Conservation (phyloP, 1,140 invertebrate genomes). For the Bombus picipes region DNA sequence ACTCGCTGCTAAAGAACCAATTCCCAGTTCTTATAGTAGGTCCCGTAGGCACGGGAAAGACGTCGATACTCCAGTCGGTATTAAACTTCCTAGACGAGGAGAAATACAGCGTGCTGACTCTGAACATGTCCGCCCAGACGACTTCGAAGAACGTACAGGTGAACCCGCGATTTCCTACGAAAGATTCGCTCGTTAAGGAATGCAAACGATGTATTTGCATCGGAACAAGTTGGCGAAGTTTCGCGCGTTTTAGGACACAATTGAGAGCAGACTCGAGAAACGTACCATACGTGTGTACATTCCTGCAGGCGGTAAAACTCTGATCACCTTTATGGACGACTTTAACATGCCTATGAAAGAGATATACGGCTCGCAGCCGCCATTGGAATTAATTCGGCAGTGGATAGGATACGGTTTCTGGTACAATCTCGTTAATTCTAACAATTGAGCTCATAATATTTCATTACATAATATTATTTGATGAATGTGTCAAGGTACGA, state of each 20-base stretch:
- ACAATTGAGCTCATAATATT: neutral
- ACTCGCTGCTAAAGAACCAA: conserved; percentile 84
- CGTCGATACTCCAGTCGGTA: conserved; percentile 88
- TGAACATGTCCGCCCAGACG: conserved; percentile 94
- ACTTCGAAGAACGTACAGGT: conserved; percentile 88
- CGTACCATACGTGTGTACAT: conserved; percentile 91
- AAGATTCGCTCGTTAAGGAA: neutral
- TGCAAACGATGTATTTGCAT: conserved; percentile 28
- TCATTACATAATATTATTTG: neutral
- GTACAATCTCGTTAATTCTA: conserved; percentile 68
- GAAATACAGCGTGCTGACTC: conserved; percentile 87
- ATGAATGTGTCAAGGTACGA: conserved; percentile 84
- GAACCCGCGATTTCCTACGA: neutral
- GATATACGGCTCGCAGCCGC: conserved; percentile 92
- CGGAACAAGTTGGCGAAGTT: neutral
- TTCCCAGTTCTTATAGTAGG: conserved; percentile 90
- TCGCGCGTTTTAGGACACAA: conserved; percentile 83
- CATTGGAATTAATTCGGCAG: conserved; percentile 91
- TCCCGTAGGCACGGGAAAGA: conserved; percentile 92
- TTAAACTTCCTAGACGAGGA: conserved; percentile 85
- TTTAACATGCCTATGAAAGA: conserved; percentile 96
- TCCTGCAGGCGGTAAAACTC: conserved; percentile 88
- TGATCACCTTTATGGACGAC: conserved; percentile 94
- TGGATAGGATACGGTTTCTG: conserved; percentile 95
- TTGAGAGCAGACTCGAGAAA: conserved; percentile 91